Conservation (phyloP, 2,888 invertebrate species). For the Dynastes tityus region DNA sequence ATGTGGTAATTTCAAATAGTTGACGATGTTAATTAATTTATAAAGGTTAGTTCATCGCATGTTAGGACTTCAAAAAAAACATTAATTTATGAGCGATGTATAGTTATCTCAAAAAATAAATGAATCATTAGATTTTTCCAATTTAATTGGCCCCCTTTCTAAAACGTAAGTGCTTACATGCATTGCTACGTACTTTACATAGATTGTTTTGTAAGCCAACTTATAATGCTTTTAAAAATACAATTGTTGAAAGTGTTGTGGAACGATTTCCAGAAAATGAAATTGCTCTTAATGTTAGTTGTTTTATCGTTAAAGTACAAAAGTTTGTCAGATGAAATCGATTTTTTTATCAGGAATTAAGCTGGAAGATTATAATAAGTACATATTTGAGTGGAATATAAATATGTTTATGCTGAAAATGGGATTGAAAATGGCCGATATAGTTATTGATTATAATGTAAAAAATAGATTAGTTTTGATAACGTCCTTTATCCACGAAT, state of each 20-base stretch:
- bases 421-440: constrained; percentile 21
- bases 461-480: constrained; percentile 30
- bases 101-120: not conserved
- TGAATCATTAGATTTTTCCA: not conserved
- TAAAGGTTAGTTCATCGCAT: constrained; percentile 17
- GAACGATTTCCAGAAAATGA: not conserved
- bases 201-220: not conserved
- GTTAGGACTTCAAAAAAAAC: not conserved
- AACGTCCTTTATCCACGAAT: not conserved
- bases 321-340: constrained; percentile 21
- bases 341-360: constrained; percentile 39
- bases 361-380: constrained; percentile 21
- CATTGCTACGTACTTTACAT: not conserved
- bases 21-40: constrained; percentile 4
- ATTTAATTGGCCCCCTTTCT: not conserved
- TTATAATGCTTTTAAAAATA: not conserved
- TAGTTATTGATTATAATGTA: constrained; percentile 31
- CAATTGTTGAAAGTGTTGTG: not conserved
- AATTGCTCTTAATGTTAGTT: not conserved
- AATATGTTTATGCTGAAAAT: constrained; percentile 6
- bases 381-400: constrained; percentile 29
- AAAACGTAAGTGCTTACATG: not conserved
- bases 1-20: constrained; percentile 6
- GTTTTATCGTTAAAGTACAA: constrained; percentile 23
- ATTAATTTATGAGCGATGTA: not conserved